A percentile compares a stretch with the other conserved stretches of the same genome.
These are phyloP conservation scores for Bungarus multicinctus DNA, from an alignment of 2,113 vertebrate genomes.

Conservation along the genomic window DNA sequence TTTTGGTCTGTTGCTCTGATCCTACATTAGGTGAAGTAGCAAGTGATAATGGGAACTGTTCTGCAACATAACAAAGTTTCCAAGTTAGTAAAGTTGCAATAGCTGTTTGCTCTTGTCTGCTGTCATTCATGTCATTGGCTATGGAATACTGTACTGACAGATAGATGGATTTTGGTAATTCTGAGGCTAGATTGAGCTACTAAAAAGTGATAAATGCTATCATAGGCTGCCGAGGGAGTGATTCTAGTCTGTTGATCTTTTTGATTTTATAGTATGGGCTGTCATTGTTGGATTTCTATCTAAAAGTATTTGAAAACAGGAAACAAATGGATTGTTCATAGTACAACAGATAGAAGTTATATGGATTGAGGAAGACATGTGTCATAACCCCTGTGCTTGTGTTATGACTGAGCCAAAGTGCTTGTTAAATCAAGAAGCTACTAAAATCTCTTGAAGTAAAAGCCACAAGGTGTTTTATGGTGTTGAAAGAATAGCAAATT, in stretches of 20 bases:
- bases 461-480: not conserved
- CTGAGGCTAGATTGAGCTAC: conserved; percentile 5
- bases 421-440: not conserved
- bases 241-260: not conserved
- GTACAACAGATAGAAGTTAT: not conserved
- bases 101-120: not conserved
- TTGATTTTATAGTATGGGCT: not conserved
- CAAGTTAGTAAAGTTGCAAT: not conserved
- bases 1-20: not conserved
- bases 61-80: not conserved
- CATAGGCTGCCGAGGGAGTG: not conserved
- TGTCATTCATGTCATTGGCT: not conserved
- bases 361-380: not conserved
- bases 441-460: not conserved
- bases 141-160: not conserved
- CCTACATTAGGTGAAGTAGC: not conserved
- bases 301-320: not conserved
- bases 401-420: not conserved
- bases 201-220: not conserved
- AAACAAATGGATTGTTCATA: not conserved
- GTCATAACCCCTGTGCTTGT: not conserved
- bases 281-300: not conserved
- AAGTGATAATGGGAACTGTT: not conserved
- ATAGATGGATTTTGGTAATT: not conserved
- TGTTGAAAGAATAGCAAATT: not conserved